Conservation (phyloP, 2,888 invertebrate species). For the Drosophila pegasa region DNA sequence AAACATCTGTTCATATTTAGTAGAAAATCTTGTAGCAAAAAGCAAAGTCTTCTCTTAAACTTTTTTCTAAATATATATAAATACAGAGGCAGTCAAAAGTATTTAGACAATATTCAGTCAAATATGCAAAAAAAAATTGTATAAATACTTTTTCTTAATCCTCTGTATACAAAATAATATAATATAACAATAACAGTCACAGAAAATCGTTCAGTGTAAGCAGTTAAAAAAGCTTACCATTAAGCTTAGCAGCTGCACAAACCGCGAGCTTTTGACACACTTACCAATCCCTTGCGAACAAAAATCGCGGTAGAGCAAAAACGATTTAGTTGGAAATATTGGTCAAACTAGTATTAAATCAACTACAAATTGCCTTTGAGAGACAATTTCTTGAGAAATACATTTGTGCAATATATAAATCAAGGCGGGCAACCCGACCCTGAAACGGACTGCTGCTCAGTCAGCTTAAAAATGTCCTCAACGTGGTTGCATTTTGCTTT, state of each 20-base stretch:
- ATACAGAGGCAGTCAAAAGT: no score
- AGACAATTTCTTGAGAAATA: background rate
- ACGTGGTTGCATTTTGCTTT: background rate
- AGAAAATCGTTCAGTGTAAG: slow-evolving; percentile 10
- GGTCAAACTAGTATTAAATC: background rate
- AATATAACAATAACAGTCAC: no score
- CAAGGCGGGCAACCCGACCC: background rate
- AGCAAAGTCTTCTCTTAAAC: no score
- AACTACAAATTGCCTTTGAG: background rate
- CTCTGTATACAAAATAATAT: no score
- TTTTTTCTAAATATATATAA: no score
- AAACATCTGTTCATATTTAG: no score
- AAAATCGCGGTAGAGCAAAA: background rate
- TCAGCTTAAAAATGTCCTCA: slow-evolving; percentile 11
- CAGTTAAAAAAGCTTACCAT: slow-evolving; percentile 12
- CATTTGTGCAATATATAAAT: background rate
- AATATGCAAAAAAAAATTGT: no score
- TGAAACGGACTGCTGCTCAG: background rate
- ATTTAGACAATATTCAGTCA: no score
- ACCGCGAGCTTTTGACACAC: slow-evolving; percentile 27
- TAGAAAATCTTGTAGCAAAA: no score
- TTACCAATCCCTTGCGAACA: background rate
- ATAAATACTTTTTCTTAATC: no score
- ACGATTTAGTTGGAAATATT: background rate
- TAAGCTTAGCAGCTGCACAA: slow-evolving; percentile 37